A percentile compares a stretch with the other conserved stretches of the same genome.
These are phyloP conservation scores for Ditula angustiorana DNA, from an alignment of 2,888 invertebrate genomes.

Conservation along the genomic window DNA sequence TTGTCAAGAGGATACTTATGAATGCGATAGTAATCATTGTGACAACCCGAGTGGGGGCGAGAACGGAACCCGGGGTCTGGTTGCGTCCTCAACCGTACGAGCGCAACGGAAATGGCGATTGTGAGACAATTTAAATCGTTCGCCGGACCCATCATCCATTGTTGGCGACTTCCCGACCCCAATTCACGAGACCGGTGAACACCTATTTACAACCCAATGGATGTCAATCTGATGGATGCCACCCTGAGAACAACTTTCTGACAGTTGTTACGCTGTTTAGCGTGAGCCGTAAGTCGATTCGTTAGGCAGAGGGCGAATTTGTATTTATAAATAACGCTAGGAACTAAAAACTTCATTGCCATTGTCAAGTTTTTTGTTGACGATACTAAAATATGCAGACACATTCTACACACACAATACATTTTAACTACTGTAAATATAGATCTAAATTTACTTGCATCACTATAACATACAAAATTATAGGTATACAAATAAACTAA, in stretches of 20 bases:
- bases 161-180: conserved; percentile 68
- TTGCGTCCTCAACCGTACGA: conserved; percentile 57
- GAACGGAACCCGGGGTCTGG: conserved; percentile 49
- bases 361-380: too few species aligned
- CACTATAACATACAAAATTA: too few species aligned
- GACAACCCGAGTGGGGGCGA: conserved; percentile 47
- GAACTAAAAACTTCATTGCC: too few species aligned
- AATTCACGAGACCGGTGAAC: conserved; percentile 41
- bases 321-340: too few species aligned
- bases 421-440: too few species aligned
- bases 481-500: too few species aligned
- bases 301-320: not conserved
- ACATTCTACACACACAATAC: too few species aligned
- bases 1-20: conserved; percentile 52
- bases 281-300: not conserved
- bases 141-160: conserved; percentile 65
- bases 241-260: not conserved
- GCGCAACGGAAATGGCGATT: conserved; percentile 74
- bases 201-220: conserved; percentile 6
- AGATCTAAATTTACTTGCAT: too few species aligned
- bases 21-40: conserved; percentile 47
- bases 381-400: too few species aligned
- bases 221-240: not conserved
- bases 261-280: not conserved
- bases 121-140: conserved; percentile 79